These are phyloP conservation scores for Ecliptopera silaceata DNA, from an alignment of 2,888 invertebrate species.

Conservation along the genomic window DNA sequence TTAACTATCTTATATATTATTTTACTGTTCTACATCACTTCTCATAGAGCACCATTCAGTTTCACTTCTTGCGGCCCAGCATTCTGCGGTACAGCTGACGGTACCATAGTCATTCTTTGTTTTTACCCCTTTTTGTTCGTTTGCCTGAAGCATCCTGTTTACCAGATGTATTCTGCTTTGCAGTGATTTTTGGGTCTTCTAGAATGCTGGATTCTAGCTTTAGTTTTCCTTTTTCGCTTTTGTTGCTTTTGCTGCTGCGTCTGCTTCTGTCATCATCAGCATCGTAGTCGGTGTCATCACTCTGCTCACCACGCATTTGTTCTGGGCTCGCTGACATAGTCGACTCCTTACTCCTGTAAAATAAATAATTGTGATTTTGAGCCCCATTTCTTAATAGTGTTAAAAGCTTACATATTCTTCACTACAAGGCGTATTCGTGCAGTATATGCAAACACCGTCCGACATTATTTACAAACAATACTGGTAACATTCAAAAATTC, in stretches of 20 bases:
- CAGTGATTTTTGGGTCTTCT: neutral
- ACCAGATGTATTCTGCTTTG: neutral
- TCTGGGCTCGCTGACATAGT: conserved; percentile 8
- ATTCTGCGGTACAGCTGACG: conserved; percentile 1
- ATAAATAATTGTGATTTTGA: neutral
- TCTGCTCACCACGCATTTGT: neutral
- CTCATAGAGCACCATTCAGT: conserved; percentile 11
- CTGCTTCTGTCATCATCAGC: conserved; percentile 13
- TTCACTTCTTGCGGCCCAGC: neutral
- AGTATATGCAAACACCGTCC: no score
- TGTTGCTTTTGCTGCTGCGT: conserved; percentile 9
- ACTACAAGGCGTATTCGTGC: no score
- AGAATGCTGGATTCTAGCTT: neutral
- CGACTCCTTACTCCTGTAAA: conserved; percentile 13
- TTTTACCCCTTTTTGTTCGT: neutral
- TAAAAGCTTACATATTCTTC: neutral
- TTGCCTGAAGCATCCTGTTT: neutral
- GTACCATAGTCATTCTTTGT: conserved; percentile 6
- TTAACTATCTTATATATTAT: no score
- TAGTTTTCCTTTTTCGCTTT: neutral
- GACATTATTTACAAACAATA: no score
- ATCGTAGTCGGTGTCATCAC: conserved; percentile 4
- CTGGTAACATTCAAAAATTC: no score
- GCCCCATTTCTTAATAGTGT: neutral
- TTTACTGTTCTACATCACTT: neutral